Conservation (phyloP, 2,797 vertebrate species). For the Centropyge bicolor region DNA sequence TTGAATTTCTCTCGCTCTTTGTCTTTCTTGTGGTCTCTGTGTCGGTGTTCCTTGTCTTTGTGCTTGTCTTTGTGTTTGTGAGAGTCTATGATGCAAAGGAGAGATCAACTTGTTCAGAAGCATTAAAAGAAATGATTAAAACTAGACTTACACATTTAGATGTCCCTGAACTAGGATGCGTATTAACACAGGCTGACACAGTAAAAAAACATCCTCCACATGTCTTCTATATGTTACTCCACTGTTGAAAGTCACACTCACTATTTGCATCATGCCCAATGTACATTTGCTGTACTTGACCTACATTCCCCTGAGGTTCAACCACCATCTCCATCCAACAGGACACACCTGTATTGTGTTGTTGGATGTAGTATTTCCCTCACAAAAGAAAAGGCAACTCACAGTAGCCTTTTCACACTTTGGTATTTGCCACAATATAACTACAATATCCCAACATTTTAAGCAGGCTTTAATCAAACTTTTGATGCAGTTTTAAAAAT, state of each 20-base stretch:
- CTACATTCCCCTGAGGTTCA: background rate
- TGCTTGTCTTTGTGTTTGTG: slow-evolving; percentile 98
- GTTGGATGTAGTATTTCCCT: background rate
- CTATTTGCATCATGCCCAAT: background rate
- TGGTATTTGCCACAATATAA: background rate
- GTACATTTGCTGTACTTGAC: slow-evolving; percentile 3
- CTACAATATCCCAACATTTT: background rate
- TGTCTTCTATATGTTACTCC: background rate
- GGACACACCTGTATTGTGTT: background rate
- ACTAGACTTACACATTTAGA: background rate
- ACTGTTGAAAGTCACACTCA: background rate
- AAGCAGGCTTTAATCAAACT: background rate
- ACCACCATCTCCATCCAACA: background rate
- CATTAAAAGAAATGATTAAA: slow-evolving; percentile 5
- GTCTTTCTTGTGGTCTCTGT: slow-evolving; percentile 98
- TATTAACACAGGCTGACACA: background rate
- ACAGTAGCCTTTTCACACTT: background rate
- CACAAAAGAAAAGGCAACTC: background rate
- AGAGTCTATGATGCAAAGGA: slow-evolving; percentile 84
- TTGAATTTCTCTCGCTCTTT: slow-evolving; percentile 94
- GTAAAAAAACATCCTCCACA: background rate
- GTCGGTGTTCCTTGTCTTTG: slow-evolving; percentile 95
- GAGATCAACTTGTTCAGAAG: slow-evolving; percentile 19
- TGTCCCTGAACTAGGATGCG: background rate
- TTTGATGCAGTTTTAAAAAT: background rate